Base-by-base conservation (phyloP, 2,888 invertebrate genomes). In the Drosophila maculinotata region DNA sequence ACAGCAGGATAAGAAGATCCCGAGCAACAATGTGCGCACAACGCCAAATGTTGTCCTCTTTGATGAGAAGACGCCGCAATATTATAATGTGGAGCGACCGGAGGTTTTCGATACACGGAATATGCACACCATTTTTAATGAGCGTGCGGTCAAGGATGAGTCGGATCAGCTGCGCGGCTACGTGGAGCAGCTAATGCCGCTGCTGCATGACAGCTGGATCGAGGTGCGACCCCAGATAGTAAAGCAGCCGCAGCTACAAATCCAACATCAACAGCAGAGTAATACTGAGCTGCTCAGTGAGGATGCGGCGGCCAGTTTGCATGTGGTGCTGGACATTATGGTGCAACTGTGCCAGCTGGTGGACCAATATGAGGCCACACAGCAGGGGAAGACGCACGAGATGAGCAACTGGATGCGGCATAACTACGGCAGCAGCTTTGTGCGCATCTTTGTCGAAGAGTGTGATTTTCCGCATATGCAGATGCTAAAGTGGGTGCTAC, bases 181-280 rank as follows among this genome's bases (percentile, higher is more conserved):
- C 89, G 92, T 95, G 26, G 92, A 93, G 63, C 93, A 94, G 30
- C 91, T 97, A 41, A 93, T 97, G 91, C 96, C 97, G 0, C 91
- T 97, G 20, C 92, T 97, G 54, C 93, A 95, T 89, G 96, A 97
- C 89, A 95, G 95, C 47, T 97, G 97, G 97, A 90, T 96, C 20
- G 97, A 97, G 92, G 95, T 95, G 10, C 92, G 94, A 44, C 95
- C 96, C 4, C 92, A 88, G n/a, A n/a, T n/a, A n/a, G n/a, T n/a
- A n/a, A n/a, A n/a, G 65, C 63, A 62, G 6, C 41, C 47, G 31
- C 14, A 39, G 8, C 47, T 33, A 1, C 31, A 42, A 10, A 42
- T 26, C 2, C 44, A 41, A 14, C 31, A 35, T 1, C 17, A 42
- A 6, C 52, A 33, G 0, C 33, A 39, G 9, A n/a, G n/a, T n/a